phyloP scores from a whole-genome alignment of 2,797 vertebrate species.

The Peromyscus attwateri region DNA sequence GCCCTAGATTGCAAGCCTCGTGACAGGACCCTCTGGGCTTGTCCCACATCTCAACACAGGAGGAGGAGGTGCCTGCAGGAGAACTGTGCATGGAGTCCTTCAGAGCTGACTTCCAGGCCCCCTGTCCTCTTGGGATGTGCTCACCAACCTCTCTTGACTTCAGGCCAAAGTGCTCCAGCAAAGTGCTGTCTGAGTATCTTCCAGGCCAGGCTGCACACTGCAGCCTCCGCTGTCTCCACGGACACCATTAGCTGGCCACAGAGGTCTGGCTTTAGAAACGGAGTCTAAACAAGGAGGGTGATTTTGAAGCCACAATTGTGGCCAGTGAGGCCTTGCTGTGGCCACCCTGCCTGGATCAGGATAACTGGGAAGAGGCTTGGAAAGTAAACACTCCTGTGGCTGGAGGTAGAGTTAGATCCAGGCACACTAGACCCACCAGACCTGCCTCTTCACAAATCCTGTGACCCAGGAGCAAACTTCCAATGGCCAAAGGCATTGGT shows the following conservation, averaged over 20 bases:
- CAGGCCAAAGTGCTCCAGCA: slow-evolving; percentile 7
- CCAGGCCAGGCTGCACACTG: neutral
- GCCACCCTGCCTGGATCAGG: neutral
- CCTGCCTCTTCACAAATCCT: neutral
- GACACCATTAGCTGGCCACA: slow-evolving; percentile 66
- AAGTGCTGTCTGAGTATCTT: neutral
- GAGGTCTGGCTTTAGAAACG: slow-evolving; percentile 45
- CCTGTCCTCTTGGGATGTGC: neutral
- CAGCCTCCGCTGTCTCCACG: slow-evolving; percentile 14
- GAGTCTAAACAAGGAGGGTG: neutral
- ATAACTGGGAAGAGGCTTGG: neutral
- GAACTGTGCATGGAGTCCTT: neutral
- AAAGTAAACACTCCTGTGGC: neutral
- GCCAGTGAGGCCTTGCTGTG: neutral
- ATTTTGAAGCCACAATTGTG: neutral
- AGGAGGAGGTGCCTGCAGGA: neutral
- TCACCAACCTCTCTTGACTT: neutral
- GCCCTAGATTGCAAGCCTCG: neutral
- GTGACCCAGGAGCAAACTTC: neutral
- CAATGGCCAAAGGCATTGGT: neutral
- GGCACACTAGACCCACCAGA: neutral
- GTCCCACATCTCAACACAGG: neutral
- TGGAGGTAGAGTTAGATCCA: neutral
- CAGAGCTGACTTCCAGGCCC: neutral
- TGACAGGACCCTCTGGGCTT: neutral